Conservation (phyloP, 1,140 invertebrate genomes). For the Mylabris phalerata region DNA sequence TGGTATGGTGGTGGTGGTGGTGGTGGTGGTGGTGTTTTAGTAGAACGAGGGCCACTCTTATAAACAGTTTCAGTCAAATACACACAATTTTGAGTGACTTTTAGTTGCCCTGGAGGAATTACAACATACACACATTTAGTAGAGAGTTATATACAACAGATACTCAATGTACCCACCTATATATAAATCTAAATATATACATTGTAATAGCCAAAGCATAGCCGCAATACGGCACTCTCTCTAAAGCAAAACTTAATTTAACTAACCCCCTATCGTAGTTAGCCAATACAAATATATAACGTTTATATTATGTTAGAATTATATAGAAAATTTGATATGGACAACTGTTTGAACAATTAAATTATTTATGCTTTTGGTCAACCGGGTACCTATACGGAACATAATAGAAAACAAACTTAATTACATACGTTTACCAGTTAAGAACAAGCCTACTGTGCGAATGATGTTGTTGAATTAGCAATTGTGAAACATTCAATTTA, state of each 20-base stretch:
- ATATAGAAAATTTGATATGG: background rate
- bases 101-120: conserved; percentile 29
- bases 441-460: conserved; percentile 35
- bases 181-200: conserved; percentile 5
- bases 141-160: too few species aligned
- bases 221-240: conserved; percentile 23
- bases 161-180: too few species aligned
- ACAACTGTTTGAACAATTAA: conserved; percentile 30
- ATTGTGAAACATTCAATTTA: conserved; percentile 43
- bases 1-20: too few species aligned
- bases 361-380: conserved; percentile 40
- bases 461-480: conserved; percentile 42
- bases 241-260: conserved; percentile 32
- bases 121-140: too few species aligned
- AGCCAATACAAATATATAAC: background rate
- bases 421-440: conserved; percentile 38
- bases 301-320: background rate
- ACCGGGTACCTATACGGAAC: conserved; percentile 39
- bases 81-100: conserved; percentile 29
- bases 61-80: conserved; percentile 11
- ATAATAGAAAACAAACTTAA: conserved; percentile 44
- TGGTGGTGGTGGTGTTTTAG: too few species aligned
- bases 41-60: background rate
- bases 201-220: conserved; percentile 23
- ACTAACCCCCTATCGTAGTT: conserved; percentile 20